A percentile compares a stretch with the other conserved stretches of the same genome.
These are phyloP conservation scores for Hydractinia symbiolongicarpus DNA, from an alignment of 30 jellyfish, hydroid and myxozoan genomes.

Conservation along the genomic window DNA sequence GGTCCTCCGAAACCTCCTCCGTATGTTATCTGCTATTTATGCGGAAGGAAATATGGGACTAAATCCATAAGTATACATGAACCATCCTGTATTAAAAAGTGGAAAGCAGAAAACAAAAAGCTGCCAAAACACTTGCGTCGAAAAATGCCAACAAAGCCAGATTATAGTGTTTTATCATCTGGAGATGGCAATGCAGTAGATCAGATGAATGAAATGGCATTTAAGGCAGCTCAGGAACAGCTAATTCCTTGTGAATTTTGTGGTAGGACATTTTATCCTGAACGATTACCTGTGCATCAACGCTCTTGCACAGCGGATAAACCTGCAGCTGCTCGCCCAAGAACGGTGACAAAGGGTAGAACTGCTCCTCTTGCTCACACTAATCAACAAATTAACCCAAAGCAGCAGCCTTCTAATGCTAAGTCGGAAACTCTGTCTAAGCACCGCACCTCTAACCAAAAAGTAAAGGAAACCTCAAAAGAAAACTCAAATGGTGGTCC, in stretches of 20 bases:
- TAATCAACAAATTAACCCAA: not conserved
- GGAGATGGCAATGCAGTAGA: slow-evolving; percentile 58
- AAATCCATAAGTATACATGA: slow-evolving; percentile 75
- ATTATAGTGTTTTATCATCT: slow-evolving; percentile 44
- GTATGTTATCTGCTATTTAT: slow-evolving; percentile 77
- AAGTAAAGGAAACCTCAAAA: not conserved
- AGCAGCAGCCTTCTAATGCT: not conserved
- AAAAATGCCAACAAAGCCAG: slow-evolving; percentile 64
- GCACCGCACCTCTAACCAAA: not conserved
- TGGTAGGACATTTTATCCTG: slow-evolving; percentile 86
- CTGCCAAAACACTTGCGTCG: slow-evolving; percentile 71
- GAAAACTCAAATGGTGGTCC: not conserved
- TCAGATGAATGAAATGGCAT: slow-evolving; percentile 66
- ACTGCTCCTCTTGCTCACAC: slow-evolving; percentile 9
- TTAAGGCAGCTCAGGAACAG: slow-evolving; percentile 73
- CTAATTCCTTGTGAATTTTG: slow-evolving; percentile 74
- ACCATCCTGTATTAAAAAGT: slow-evolving; percentile 79
- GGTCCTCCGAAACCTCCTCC: slow-evolving; percentile 66
- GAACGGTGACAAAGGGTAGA: slow-evolving; percentile 24
- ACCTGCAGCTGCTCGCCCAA: slow-evolving; percentile 51
- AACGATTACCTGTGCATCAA: slow-evolving; percentile 74
- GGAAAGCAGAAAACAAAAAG: slow-evolving; percentile 76
- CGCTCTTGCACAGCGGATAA: slow-evolving; percentile 83
- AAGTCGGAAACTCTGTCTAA: not conserved
- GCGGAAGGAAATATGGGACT: slow-evolving; percentile 93